A percentile compares a stretch with the other conserved stretches of the same genome.
Conservation (phyloP, 53 echinoderm and acorn worm species). For the Apostichopus leukothele region DNA sequence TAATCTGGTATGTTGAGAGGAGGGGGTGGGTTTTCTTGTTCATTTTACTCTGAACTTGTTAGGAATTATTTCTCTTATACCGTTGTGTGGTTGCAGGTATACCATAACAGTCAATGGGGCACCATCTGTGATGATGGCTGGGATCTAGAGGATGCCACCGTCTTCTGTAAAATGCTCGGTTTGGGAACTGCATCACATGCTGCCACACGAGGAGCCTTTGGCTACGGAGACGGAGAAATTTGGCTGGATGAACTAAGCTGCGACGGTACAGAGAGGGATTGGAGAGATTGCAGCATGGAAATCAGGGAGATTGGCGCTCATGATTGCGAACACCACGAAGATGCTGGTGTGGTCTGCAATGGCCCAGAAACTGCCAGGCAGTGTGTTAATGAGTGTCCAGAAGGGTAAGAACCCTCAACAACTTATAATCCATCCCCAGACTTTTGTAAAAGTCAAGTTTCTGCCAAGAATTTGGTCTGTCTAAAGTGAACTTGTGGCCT, state of each 20-base stretch:
- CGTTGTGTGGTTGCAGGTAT: too few relatives aligned
- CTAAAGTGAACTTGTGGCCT: too few relatives aligned
- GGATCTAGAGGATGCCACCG: too few relatives aligned
- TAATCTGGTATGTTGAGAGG: not conserved
- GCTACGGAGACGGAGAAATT: conserved; percentile 63
- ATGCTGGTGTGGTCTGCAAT: conserved; percentile 81
- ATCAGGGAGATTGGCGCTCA: conserved; percentile 51
- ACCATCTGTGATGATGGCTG: too few relatives aligned
- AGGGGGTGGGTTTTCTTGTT: too few relatives aligned
- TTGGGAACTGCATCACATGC: conserved; percentile 64
- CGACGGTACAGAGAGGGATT: conserved; percentile 62
- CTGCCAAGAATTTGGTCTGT: too few relatives aligned
- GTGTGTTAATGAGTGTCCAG: conserved; percentile 77
- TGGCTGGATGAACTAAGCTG: conserved; percentile 87
- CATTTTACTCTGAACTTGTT: too few relatives aligned
- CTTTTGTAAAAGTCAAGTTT: too few relatives aligned
- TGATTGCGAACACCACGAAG: conserved; percentile 82
- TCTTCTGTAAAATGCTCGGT: conserved; percentile 40
- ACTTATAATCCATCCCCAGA: too few relatives aligned
- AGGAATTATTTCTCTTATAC: too few relatives aligned
- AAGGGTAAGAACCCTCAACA: conserved; percentile 61
- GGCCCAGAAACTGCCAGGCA: conserved; percentile 84
- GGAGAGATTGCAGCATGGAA: conserved; percentile 59
- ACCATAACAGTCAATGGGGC: too few relatives aligned
- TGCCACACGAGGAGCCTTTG: conserved; percentile 41